Base-by-base conservation (phyloP, 2,888 invertebrate species). In the Callyntrura sp. region DNA sequence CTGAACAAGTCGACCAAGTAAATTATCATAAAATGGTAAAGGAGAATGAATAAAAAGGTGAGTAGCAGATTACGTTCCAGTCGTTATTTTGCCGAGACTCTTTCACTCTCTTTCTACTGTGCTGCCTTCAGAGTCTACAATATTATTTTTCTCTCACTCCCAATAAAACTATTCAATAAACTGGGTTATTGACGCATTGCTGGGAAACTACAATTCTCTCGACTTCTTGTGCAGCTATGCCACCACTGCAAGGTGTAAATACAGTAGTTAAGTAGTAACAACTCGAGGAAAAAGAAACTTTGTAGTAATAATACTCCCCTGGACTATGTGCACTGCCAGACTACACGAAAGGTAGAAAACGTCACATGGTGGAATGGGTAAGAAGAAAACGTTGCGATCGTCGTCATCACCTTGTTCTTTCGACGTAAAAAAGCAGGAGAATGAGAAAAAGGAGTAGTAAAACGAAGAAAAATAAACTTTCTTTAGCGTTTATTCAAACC, bases 111-210 rank as follows among this genome's bases (percentile, higher is more conserved):
- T n/a, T n/a, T n/a, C n/a, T n/a, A n/a, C n/a, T n/a, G n/a, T n/a
- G n/a, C n/a, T n/a, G n/a, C n/a, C n/a, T n/a, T n/a, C n/a, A n/a
- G n/a, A n/a, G n/a, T n/a, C n/a, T 12, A 48, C 48, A 73, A 11
- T 73, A 70, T 23, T 70, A 57, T 57, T 84, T 70, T 70, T 68
- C 43, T 25, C 82, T 60, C 12, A n/a, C 23, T 45, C 45, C 20
- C 35, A 62, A 62, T 84, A 20, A 70, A 70, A 28, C 48, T 70
- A 70, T 51, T 84, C 55, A 68, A 83, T 68, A 20, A 70, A 70
- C 12, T 55, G 57, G 84, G 84, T 84, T 84, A 84, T 73, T 84
- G 84, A 84, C 84, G 84, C 70, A 84, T 35, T 84, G 65, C 83
- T 17, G 55, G 65, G 70, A 83, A 83, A 83, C n/a, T n/a, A n/a